A percentile compares a stretch with the other conserved stretches of the same genome.
Evolutionary conservation across 2,888 invertebrate species (phyloP).

Genomic region (Hymenopus coronatus): DNA sequence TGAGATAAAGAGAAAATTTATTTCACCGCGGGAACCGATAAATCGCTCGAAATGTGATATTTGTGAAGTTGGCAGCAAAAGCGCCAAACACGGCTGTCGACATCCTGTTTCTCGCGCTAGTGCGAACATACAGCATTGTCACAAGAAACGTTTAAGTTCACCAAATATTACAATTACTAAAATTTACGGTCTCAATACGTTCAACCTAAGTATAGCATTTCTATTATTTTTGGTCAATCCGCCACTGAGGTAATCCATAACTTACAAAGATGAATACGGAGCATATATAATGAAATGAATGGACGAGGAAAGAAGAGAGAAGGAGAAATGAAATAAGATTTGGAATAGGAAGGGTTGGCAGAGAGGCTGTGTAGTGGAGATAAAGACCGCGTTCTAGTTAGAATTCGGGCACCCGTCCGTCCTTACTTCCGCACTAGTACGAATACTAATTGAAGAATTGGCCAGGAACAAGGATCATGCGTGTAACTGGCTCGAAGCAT

Average conservation of each 20-base stretch:
- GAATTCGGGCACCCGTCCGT: neutral
- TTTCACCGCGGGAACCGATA: too few species aligned
- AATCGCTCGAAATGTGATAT: too few species aligned
- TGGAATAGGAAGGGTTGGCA: neutral
- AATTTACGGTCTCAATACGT: too few species aligned
- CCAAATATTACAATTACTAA: too few species aligned
- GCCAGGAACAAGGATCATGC: neutral
- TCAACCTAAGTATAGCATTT: too few species aligned
- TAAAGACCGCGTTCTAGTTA: neutral
- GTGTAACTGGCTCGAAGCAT: neutral
- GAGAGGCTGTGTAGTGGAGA: neutral
- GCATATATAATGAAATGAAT: neutral
- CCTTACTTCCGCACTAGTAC: neutral
- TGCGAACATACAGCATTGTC: too few species aligned
- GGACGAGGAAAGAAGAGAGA: neutral
- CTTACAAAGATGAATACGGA: neutral
- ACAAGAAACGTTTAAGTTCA: too few species aligned
- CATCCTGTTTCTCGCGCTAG: too few species aligned
- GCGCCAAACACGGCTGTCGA: too few species aligned
- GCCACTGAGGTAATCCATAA: neutral
- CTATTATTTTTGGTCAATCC: neutral
- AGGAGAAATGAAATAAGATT: neutral
- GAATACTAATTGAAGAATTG: neutral
- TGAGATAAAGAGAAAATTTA: too few species aligned
- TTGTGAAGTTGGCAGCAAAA: too few species aligned